phyloP scores from a whole-genome alignment of 2,888 invertebrate species.

The Allophyes oxyacanthae region DNA sequence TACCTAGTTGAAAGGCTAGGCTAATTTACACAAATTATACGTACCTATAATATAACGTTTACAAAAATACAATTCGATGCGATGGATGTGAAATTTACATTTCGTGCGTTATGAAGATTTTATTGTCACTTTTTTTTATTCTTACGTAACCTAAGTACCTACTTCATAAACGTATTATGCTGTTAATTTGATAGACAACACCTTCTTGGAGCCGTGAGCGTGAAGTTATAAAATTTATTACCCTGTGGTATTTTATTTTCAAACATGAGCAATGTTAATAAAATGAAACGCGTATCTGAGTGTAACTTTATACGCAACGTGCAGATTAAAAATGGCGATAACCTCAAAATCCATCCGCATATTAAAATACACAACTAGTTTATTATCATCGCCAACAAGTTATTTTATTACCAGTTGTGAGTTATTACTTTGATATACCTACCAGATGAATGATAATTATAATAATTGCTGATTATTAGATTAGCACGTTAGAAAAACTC shows the following conservation, averaged over 20 bases:
- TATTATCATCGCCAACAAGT: constrained; percentile 30
- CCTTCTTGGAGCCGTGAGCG: neutral
- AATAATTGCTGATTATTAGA: constrained; percentile 21
- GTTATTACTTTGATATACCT: constrained; percentile 17
- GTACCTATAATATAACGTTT: no score
- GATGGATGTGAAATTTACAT: no score
- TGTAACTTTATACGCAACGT: constrained; percentile 55
- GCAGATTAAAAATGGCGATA: constrained; percentile 67
- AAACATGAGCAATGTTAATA: constrained; percentile 16
- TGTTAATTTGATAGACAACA: no score
- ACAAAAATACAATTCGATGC: no score
- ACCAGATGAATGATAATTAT: constrained; percentile 8
- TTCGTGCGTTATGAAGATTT: no score
- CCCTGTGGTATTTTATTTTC: constrained; percentile 3
- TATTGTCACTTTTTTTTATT: no score
- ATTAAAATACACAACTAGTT: constrained; percentile 57
- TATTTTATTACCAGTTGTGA: constrained; percentile 27
- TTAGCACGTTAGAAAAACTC: constrained; percentile 11
- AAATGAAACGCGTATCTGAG: constrained; percentile 8
- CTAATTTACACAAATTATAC: no score
- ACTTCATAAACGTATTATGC: no score
- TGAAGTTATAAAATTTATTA: constrained; percentile 10
- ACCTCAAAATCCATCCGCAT: constrained; percentile 77
- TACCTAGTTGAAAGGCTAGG: no score
- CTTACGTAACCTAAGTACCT: no score